Evolutionary conservation across 2,113 vertebrate species (phyloP).

Genomic region (Sebastes schlegelii): DNA sequence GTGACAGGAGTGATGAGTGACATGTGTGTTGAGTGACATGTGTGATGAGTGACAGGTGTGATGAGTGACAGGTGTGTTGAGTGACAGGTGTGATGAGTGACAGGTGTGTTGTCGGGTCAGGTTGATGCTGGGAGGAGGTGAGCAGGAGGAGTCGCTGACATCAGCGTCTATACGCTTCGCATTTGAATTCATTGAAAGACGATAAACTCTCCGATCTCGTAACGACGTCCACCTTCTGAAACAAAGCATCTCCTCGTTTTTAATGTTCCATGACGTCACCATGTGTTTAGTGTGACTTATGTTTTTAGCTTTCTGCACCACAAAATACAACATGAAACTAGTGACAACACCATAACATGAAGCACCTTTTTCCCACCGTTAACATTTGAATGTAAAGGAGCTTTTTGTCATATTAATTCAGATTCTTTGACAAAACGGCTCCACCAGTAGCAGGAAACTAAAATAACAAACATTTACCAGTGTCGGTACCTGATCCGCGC

Average conservation of each 20-base stretch:
- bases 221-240: neutral
- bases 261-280: neutral
- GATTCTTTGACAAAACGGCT: too few relatives aligned
- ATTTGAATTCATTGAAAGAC: neutral
- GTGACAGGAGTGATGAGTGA: too few relatives aligned
- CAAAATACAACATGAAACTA: neutral
- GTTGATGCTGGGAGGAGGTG: neutral
- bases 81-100: neutral
- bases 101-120: constrained; percentile 23
- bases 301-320: constrained; percentile 13
- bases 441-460: neutral
- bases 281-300: constrained; percentile 62
- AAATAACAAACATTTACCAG: neutral
- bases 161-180: neutral
- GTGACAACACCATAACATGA: neutral
- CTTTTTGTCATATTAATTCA: too few relatives aligned
- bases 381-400: constrained; percentile 32
- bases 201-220: neutral
- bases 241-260: neutral
- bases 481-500: too few relatives aligned
- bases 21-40: too few relatives aligned
- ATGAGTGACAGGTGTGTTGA: too few relatives aligned
- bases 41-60: too few relatives aligned
- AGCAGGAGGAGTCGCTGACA: constrained; percentile 50
- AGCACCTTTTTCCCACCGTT: neutral